A percentile compares a stretch with the other conserved stretches of the same genome.
These are phyloP conservation scores for Nudaria mundana DNA, from an alignment of 2,888 invertebrate species.

Conservation along the genomic window DNA sequence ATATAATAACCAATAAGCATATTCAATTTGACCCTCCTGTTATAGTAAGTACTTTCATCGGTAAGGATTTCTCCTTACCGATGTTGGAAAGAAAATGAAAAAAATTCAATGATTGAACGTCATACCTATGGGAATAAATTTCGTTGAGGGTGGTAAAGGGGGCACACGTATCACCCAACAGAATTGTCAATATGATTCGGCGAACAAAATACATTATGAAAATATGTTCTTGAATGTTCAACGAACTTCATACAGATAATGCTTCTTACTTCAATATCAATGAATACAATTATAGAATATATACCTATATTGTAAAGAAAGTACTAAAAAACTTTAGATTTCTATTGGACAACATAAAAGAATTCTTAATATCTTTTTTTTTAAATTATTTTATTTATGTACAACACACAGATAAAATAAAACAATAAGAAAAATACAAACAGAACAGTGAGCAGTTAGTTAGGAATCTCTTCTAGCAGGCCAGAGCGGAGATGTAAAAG, in stretches of 20 bases:
- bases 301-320: slow-evolving; percentile 20
- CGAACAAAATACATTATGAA: slow-evolving; percentile 41
- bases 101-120: slow-evolving; percentile 74
- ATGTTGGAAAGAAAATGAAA: slow-evolving; percentile 37
- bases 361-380: no score
- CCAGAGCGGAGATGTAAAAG: no score
- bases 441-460: no score
- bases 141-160: slow-evolving; percentile 43
- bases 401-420: no score
- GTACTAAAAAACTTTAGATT: slow-evolving; percentile 24
- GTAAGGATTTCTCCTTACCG: slow-evolving; percentile 36
- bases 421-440: no score
- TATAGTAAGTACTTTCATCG: slow-evolving; percentile 29
- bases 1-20: slow-evolving; percentile 27
- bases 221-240: slow-evolving; percentile 31
- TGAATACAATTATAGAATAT: no score
- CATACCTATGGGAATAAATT: slow-evolving; percentile 78
- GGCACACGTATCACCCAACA: slow-evolving; percentile 59
- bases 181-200: slow-evolving; percentile 63
- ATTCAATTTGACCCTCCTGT: slow-evolving; percentile 21
- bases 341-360: slow-evolving; percentile 19
- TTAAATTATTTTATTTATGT: no score
- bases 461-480: no score
- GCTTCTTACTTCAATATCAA: slow-evolving; percentile 8
- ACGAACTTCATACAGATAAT: slow-evolving; percentile 19